Conservation (phyloP, 1,140 invertebrate species). For the Charaxes varanes region DNA sequence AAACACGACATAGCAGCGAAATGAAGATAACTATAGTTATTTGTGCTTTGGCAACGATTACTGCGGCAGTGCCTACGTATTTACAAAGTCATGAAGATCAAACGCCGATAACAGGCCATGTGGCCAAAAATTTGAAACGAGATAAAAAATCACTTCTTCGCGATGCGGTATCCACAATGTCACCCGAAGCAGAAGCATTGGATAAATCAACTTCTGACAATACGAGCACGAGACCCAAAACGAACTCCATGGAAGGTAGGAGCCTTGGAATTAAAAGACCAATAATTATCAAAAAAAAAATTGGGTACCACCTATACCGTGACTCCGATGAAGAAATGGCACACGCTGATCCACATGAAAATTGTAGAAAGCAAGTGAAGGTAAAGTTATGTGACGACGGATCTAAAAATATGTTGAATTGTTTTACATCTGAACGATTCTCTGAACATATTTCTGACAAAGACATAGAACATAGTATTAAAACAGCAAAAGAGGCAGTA, state of each 20-base stretch:
- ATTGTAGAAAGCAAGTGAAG: constrained; percentile 42
- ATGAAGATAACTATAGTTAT: constrained; percentile 57
- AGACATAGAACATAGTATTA: constrained; percentile 48
- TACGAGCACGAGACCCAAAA: neutral
- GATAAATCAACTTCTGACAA: constrained; percentile 1
- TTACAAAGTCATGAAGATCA: constrained; percentile 18
- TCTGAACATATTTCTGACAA: constrained; percentile 29
- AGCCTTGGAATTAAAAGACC: constrained; percentile 36
- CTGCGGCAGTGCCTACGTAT: constrained; percentile 34
- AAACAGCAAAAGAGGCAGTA: constrained; percentile 57
- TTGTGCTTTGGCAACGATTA: constrained; percentile 35
- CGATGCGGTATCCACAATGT: constrained; percentile 15
- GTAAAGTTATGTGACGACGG: constrained; percentile 47
- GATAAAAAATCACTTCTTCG: constrained; percentile 37
- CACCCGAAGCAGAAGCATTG: constrained; percentile 9
- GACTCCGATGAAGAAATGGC: constrained; percentile 48
- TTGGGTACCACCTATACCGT: constrained; percentile 39
- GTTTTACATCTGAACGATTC: constrained; percentile 17
- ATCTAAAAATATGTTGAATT: constrained; percentile 12
- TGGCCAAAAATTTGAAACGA: constrained; percentile 22
- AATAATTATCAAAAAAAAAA: constrained; percentile 46
- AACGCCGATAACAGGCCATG: constrained; percentile 9
- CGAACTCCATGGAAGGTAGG: constrained; percentile 15
- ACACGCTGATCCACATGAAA: constrained; percentile 33
- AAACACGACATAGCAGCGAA: constrained; percentile 29